phyloP scores from a whole-genome alignment of 2,797 vertebrate species.

The Pteronotus mesoamericanus region DNA sequence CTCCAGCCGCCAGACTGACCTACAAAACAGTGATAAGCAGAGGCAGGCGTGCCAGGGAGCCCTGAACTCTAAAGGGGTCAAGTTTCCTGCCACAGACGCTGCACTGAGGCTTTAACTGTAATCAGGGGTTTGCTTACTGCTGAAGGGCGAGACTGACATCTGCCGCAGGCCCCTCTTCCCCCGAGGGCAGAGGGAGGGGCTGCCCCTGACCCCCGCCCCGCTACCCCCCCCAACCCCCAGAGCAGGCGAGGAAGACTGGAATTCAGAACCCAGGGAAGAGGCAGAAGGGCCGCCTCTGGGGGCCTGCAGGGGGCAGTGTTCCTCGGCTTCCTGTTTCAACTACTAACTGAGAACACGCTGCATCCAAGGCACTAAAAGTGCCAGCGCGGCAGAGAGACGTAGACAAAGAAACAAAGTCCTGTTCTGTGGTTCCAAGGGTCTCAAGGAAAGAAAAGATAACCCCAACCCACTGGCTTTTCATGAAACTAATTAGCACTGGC shows the following conservation, averaged over 20 bases:
- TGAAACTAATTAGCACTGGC: background rate
- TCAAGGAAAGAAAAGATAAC: background rate
- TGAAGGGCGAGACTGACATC: background rate
- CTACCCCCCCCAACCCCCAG: too few relatives aligned
- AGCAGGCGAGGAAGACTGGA: background rate
- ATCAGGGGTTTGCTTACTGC: background rate
- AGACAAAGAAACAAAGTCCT: background rate
- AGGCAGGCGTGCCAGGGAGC: background rate
- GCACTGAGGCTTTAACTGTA: background rate
- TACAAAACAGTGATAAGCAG: background rate
- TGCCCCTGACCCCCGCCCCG: too few relatives aligned
- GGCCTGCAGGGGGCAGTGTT: background rate
- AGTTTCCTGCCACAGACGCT: background rate
- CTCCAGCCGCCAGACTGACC: background rate
- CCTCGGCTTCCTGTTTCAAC: background rate
- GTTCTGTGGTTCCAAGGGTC: background rate
- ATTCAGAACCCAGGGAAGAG: background rate
- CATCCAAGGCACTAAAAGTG: background rate
- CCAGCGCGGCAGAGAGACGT: background rate
- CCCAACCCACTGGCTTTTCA: background rate
- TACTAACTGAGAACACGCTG: background rate
- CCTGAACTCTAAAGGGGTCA: background rate
- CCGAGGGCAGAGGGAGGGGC: background rate
- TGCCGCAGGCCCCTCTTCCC: background rate
- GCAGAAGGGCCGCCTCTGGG: background rate